phyloP scores from a whole-genome alignment of 2,113 vertebrate species.

The Pterocles gutturalis region DNA sequence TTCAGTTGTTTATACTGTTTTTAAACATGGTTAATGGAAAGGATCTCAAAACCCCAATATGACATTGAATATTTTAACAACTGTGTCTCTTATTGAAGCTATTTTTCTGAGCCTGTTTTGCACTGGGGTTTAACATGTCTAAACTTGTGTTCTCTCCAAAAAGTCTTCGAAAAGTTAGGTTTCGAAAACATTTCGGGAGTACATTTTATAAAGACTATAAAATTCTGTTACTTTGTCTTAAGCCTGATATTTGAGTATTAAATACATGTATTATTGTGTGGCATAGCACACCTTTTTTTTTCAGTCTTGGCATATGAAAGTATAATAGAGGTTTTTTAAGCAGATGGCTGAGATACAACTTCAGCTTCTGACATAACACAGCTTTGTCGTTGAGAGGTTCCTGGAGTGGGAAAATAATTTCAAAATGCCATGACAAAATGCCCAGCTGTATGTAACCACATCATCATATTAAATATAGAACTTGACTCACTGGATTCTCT shows the following conservation, averaged over 20 bases:
- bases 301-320: background rate
- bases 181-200: background rate
- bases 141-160: background rate
- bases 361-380: background rate
- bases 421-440: background rate
- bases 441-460: background rate
- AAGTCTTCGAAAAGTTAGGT: background rate
- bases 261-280: background rate
- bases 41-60: background rate
- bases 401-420: background rate
- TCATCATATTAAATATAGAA: constrained; percentile 36
- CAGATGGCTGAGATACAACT: background rate
- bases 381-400: background rate
- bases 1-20: background rate
- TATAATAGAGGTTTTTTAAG: background rate
- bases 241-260: background rate
- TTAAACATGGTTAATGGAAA: background rate
- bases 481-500: constrained; percentile 10
- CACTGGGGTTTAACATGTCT: background rate
- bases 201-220: background rate
- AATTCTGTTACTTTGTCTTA: background rate
- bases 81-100: background rate
- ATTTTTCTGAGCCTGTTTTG: background rate
- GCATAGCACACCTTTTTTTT: background rate
- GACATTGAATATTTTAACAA: background rate